These are phyloP conservation scores for Caenorhabditis doughertyi DNA, from an alignment of 2,888 invertebrate species.

Conservation along the genomic window DNA sequence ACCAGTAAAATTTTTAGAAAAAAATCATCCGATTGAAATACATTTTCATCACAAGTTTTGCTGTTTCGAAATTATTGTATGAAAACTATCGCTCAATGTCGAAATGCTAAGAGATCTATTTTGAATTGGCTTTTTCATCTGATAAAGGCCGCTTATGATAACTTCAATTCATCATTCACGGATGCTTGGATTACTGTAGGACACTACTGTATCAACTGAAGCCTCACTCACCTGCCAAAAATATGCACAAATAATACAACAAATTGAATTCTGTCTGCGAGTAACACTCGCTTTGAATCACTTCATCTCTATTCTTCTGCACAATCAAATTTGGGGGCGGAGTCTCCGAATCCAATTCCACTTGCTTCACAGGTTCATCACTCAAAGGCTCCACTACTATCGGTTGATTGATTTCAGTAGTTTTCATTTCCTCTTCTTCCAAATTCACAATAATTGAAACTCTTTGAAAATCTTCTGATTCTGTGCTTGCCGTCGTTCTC, in stretches of 20 bases:
- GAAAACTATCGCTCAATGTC: too few relatives aligned
- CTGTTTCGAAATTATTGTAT: too few relatives aligned
- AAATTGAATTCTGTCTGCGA: conserved; percentile 64
- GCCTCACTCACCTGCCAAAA: conserved; percentile 63
- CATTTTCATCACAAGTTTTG: too few relatives aligned
- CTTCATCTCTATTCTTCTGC: conserved; percentile 33
- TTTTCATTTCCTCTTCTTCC: conserved; percentile 11
- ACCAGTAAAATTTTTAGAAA: too few relatives aligned
- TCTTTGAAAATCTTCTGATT: conserved; percentile 52
- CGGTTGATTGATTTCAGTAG: background rate
- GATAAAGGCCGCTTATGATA: too few relatives aligned
- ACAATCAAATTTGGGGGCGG: conserved; percentile 49
- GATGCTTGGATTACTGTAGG: too few relatives aligned
- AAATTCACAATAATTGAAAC: conserved; percentile 47
- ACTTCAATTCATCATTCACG: too few relatives aligned
- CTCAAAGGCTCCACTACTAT: background rate
- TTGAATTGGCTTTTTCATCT: too few relatives aligned
- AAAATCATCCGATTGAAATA: too few relatives aligned
- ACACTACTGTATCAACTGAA: too few relatives aligned
- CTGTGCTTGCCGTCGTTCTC: conserved; percentile 56
- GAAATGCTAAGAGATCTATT: too few relatives aligned
- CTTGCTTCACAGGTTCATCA: conserved; percentile 31
- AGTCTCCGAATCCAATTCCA: conserved; percentile 38
- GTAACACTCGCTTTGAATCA: conserved; percentile 44
- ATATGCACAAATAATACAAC: conserved; percentile 63